phyloP scores from a whole-genome alignment of 2,797 vertebrate genomes.

The Sphenodon punctatus region DNA sequence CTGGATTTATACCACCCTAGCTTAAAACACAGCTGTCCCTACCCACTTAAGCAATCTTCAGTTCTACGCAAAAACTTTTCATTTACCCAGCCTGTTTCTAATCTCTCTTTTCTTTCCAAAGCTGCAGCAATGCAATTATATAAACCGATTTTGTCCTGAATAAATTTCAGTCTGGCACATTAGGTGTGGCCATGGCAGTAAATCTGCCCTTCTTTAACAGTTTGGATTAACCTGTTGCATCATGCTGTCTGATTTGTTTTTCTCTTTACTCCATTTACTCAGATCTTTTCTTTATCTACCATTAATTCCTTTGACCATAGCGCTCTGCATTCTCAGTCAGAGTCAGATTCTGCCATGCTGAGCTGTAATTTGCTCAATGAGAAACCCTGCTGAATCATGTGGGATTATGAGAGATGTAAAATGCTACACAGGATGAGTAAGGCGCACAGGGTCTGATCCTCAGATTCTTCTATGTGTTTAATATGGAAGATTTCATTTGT shows the following conservation, averaged over 20 bases:
- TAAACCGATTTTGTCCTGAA: background rate
- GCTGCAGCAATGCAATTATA: background rate
- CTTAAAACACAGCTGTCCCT: slow-evolving; percentile 3
- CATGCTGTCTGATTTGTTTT: background rate
- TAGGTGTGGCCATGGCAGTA: background rate
- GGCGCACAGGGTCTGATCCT: background rate
- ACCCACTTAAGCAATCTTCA: background rate
- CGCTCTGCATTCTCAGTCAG: background rate
- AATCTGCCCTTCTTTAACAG: background rate
- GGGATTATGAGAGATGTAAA: background rate
- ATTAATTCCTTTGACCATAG: background rate
- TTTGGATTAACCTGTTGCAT: background rate
- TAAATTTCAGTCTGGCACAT: background rate
- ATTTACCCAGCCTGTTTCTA: background rate
- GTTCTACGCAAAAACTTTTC: background rate
- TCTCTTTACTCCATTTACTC: background rate
- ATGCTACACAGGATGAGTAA: background rate
- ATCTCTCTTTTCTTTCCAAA: background rate
- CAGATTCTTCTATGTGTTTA: background rate
- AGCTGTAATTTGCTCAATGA: background rate
- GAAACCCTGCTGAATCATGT: background rate
- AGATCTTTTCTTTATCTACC: background rate
- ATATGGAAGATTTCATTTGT: slow-evolving; percentile 1
- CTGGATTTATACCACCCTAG: slow-evolving; percentile 1
- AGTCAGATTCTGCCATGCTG: background rate